These are phyloP conservation scores for Bubo scandiacus DNA, from an alignment of 2,113 vertebrate genomes.

Conservation along the genomic window DNA sequence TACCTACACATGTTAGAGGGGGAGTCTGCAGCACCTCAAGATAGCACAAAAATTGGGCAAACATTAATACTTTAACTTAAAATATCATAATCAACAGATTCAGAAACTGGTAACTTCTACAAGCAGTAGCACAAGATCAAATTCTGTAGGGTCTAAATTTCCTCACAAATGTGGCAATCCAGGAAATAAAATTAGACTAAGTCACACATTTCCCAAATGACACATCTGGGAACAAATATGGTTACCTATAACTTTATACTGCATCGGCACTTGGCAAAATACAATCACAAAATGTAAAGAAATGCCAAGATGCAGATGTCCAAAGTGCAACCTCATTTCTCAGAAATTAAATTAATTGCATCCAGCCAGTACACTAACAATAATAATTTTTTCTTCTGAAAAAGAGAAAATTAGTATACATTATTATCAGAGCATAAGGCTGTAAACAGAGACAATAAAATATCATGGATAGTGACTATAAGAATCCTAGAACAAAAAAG, in stretches of 20 bases:
- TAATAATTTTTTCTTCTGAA: neutral
- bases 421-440: neutral
- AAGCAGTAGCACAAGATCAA: neutral
- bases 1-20: neutral
- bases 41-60: neutral
- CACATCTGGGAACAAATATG: neutral
- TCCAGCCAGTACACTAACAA: neutral
- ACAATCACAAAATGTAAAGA: neutral
- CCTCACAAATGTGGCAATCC: neutral
- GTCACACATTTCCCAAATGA: neutral
- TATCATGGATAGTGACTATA: neutral
- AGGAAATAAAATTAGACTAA: neutral
- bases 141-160: neutral
- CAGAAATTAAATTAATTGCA: neutral
- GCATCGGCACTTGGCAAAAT: neutral
- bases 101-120: neutral
- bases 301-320: neutral
- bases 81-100: neutral
- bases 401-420: neutral
- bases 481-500: neutral
- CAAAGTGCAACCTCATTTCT: neutral
- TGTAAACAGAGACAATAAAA: neutral
- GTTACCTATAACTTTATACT: neutral
- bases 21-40: neutral
- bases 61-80: neutral